Evolutionary conservation across 2,113 vertebrate species (phyloP).

Genomic region (Paradisaea rubra): DNA sequence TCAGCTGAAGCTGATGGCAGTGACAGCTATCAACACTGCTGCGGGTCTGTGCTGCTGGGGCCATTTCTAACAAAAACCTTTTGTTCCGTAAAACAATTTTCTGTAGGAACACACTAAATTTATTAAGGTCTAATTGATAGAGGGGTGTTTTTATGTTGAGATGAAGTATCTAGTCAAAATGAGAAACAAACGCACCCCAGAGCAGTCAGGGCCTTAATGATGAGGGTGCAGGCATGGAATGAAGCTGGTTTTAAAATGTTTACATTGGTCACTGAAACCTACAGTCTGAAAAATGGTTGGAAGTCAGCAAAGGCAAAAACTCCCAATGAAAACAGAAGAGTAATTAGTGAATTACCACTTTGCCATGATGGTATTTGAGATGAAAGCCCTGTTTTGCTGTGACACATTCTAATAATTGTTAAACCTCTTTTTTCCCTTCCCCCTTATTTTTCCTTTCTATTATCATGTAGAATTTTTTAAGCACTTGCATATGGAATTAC

Average conservation of each 20-base stretch:
- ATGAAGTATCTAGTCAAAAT: not conserved
- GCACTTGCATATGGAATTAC: not conserved
- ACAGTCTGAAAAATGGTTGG: not conserved
- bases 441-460: not conserved
- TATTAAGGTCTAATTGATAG: not conserved
- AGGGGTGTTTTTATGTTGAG: not conserved
- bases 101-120: not conserved
- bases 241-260: not conserved
- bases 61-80: not conserved
- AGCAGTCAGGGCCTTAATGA: not conserved
- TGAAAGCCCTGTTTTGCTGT: not conserved
- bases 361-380: not conserved
- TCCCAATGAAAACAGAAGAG: not conserved
- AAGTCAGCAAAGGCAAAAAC: not conserved
- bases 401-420: not conserved
- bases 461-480: not conserved
- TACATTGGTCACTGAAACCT: not conserved
- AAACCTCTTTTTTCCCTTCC: not conserved
- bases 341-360: not conserved
- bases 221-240: not conserved
- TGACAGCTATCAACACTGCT: not conserved
- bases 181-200: not conserved
- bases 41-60: not conserved
- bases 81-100: not conserved
- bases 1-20: not conserved